These are phyloP conservation scores for Rhabditoides inermis DNA, from an alignment of 2,888 invertebrate genomes.

Conservation along the genomic window DNA sequence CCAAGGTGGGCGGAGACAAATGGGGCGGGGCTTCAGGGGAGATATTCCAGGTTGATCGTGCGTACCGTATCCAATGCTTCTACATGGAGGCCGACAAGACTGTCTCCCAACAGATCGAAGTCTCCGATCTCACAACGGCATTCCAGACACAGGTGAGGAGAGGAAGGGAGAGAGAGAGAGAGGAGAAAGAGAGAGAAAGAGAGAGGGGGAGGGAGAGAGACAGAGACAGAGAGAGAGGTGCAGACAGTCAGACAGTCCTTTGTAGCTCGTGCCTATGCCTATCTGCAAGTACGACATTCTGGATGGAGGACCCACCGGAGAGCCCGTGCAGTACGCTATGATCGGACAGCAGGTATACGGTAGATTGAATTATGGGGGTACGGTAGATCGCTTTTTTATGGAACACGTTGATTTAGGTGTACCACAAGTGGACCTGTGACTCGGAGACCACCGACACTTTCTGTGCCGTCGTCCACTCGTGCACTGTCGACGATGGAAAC, in stretches of 20 bases:
- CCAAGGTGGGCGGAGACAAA: conserved; percentile 32
- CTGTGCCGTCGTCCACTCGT: conserved; percentile 51
- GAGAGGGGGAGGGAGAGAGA: neutral
- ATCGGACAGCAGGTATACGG: conserved; percentile 45
- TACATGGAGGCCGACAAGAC: conserved; percentile 53
- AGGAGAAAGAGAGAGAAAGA: neutral
- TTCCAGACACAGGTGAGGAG: conserved; percentile 51
- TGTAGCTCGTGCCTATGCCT: conserved; percentile 49
- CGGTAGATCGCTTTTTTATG: neutral
- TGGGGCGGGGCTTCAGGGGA: neutral
- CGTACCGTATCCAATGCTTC: conserved; percentile 52
- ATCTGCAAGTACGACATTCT: conserved; percentile 51
- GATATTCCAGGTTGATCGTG: conserved; percentile 28
- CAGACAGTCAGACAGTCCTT: too few relatives aligned
- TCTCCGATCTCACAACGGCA: conserved; percentile 49
- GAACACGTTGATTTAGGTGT: conserved; percentile 19
- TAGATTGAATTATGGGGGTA: too few relatives aligned
- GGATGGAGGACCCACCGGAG: conserved; percentile 49
- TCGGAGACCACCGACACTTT: conserved; percentile 51
- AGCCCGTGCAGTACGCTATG: conserved; percentile 49
- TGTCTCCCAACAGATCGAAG: conserved; percentile 48
- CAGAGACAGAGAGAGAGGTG: conserved; percentile 1
- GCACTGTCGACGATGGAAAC: conserved; percentile 51
- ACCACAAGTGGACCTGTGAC: conserved; percentile 52
- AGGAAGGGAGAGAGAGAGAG: too few relatives aligned